Conservation (phyloP, 2,888 invertebrate species). For the Dorcus parallelipipedus region DNA sequence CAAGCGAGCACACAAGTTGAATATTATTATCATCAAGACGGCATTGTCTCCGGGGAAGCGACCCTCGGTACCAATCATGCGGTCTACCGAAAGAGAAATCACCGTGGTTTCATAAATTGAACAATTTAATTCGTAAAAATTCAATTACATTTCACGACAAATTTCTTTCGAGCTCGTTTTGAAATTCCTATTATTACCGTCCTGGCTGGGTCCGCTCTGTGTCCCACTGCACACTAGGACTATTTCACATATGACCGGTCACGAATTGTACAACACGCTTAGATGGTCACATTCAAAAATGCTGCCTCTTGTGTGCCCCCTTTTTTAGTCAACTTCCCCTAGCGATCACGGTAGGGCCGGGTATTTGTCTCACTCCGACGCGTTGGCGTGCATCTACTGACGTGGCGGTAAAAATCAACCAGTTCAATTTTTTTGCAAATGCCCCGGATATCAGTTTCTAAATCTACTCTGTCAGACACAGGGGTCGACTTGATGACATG, state of each 20-base stretch:
- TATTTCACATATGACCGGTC: constrained; percentile 66
- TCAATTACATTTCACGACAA: constrained; percentile 42
- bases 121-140: constrained; percentile 49
- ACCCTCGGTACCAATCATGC: constrained; percentile 29
- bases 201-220: constrained; percentile 9
- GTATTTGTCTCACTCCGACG: background rate
- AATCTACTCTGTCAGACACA: constrained; percentile 31
- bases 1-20: constrained; percentile 1
- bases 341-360: no score
- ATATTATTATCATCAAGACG: constrained; percentile 31
- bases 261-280: constrained; percentile 64
- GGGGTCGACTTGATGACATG: constrained; percentile 36
- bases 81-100: constrained; percentile 46
- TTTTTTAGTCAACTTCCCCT: constrained; percentile 13
- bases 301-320: constrained; percentile 39
- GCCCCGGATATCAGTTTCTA: constrained; percentile 24
- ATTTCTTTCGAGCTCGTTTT: constrained; percentile 44
- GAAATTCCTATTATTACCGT: constrained; percentile 38
- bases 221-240: constrained; percentile 42
- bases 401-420: constrained; percentile 17
- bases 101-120: constrained; percentile 49
- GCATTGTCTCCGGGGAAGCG: constrained; percentile 28
- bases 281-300: constrained; percentile 59
- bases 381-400: constrained; percentile 8
- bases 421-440: constrained; percentile 18